Conservation (phyloP, 2,888 invertebrate species). For the Allacma fusca region DNA sequence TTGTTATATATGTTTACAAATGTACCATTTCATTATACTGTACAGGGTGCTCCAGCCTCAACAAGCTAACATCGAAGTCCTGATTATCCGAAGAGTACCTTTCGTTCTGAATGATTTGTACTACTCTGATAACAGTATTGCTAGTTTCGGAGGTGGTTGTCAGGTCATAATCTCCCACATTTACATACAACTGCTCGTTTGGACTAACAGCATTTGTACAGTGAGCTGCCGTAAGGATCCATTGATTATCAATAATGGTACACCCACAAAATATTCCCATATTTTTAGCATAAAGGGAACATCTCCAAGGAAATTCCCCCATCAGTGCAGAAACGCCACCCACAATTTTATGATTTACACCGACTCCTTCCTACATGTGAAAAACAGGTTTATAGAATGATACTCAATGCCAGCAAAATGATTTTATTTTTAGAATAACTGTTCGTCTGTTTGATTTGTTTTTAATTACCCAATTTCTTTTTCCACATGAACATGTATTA, state of each 20-base stretch:
- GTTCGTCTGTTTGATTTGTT: neutral
- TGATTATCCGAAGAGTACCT: constrained; percentile 48
- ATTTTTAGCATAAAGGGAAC: neutral
- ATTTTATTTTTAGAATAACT: neutral
- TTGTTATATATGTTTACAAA: too few species aligned
- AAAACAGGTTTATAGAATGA: neutral
- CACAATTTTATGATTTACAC: constrained; percentile 47
- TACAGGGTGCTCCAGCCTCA: constrained; percentile 61
- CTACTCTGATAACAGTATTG: constrained; percentile 44
- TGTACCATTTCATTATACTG: constrained; percentile 51
- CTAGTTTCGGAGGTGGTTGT: constrained; percentile 43
- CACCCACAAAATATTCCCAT: constrained; percentile 46
- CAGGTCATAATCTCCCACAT: constrained; percentile 52
- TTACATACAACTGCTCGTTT: constrained; percentile 19
- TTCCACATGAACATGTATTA: neutral
- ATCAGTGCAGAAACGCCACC: constrained; percentile 46
- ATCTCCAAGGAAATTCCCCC: constrained; percentile 55
- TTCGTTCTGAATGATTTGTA: constrained; percentile 47
- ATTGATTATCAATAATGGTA: constrained; percentile 47
- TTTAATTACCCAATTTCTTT: constrained; percentile 16
- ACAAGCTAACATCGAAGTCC: constrained; percentile 64
- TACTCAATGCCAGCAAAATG: too few species aligned
- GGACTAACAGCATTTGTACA: constrained; percentile 48
- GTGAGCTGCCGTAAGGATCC: constrained; percentile 54
- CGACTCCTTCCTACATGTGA: neutral